A percentile compares a stretch with the other conserved stretches of the same genome.
phyloP scores from a whole-genome alignment of 2,888 invertebrate species.

The Limenitis arthemis region DNA sequence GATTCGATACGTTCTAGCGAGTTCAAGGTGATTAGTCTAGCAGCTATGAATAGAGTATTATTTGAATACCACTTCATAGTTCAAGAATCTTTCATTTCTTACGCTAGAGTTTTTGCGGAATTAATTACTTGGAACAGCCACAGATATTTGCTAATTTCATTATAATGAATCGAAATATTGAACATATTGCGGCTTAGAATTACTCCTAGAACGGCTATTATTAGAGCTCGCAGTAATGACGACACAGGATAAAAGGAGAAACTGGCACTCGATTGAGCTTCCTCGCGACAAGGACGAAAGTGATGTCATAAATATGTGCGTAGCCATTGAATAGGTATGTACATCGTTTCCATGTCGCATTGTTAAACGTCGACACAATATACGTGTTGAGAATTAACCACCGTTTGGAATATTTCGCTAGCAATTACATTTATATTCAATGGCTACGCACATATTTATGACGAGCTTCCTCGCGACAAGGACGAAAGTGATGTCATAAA shows the following conservation, averaged over 20 bases:
- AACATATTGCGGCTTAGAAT: not conserved
- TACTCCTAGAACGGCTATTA: constrained; percentile 41
- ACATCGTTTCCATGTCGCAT: constrained; percentile 19
- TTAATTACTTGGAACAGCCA: constrained; percentile 24
- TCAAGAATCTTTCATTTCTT: constrained; percentile 4
- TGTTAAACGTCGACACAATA: constrained; percentile 36
- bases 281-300: constrained; percentile 59
- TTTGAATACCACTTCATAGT: constrained; percentile 25
- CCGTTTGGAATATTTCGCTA: constrained; percentile 35
- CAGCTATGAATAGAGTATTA: constrained; percentile 31
- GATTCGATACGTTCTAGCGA: constrained; percentile 40
- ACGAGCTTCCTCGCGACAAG: constrained; percentile 61
- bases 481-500: constrained; percentile 59
- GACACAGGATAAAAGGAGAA: constrained; percentile 63
- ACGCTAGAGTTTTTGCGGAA: constrained; percentile 14
- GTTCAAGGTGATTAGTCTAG: constrained; percentile 49
- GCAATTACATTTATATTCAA: constrained; percentile 46
- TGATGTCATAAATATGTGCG: constrained; percentile 57
- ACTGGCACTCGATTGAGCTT: constrained; percentile 55
- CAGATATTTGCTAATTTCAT: constrained; percentile 3
- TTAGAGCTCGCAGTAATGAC: constrained; percentile 47
- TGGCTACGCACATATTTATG: constrained; percentile 44
- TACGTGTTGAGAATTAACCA: constrained; percentile 50
- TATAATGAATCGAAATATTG: not conserved
- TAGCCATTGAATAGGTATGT: constrained; percentile 33